Base-by-base conservation (phyloP, 2,797 vertebrate species). In the Brachyrhaphis roseni region DNA sequence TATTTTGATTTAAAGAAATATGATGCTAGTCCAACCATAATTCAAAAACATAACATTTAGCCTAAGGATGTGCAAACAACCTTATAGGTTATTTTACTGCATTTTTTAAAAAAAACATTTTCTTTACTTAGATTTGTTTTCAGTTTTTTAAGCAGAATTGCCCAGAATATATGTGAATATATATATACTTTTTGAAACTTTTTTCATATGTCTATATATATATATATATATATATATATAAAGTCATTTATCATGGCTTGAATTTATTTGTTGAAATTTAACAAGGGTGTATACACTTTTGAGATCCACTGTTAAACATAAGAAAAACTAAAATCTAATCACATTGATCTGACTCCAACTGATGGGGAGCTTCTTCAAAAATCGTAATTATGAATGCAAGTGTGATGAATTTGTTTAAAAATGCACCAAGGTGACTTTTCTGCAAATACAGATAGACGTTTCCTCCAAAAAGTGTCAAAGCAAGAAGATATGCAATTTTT, bases 361-460 rank as follows among this genome's bases (percentile, higher is more conserved):
- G 74, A 82, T 47, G 59, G 89, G 82, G 78, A 90, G 76, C 71
- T 62, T 74, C 79, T 90, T 84, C 83, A 85, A 84, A 81, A 39
- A 82, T 79, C 45, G 83, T 85, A 49, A 77, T 81, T 86, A 31
- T 13, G 20, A 12, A 57, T 84, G 88, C 85, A 78, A 83, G 85
- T 85, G 76, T 79, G 84, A 89, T 86, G 75, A 86, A 83, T 85
- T 72, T 66, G 49, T 89, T 83, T 82, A 75, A 66, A 85, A 88
- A 83, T 87, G 28, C 72, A 62, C 86, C 82, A 55, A 10, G 62
- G 64, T 71, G 74, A 51, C 68, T 81, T 89, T 86, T 85, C 39
- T 71, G 66, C 36, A 76, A 83, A 62, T 47, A 79, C 71, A 82
- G 75, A 74, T 81, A 8, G 51, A 81, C 87, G 82, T 87, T 90